Evolutionary conservation across 1,140 invertebrate genomes (phyloP).

Genomic region (Heliconius nattereri): DNA sequence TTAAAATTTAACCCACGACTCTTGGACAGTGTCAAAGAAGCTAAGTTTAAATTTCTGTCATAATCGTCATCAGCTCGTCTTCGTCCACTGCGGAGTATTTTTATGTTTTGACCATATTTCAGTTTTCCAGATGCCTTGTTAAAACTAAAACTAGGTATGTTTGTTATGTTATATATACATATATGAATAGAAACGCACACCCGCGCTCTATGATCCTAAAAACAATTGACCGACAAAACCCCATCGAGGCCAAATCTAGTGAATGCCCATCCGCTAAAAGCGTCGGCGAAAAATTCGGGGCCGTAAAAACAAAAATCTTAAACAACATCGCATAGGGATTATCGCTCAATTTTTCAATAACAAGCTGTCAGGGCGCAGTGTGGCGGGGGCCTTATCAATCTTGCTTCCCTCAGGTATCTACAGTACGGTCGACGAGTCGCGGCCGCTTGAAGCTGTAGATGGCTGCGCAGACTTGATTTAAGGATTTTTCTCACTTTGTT

Average conservation of each 20-base stretch:
- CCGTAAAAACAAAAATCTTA: constrained; percentile 63
- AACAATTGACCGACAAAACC: constrained; percentile 15
- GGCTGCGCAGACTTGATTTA: too few relatives aligned
- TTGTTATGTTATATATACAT: not conserved
- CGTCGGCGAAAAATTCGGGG: constrained; percentile 44
- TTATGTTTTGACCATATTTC: too few relatives aligned
- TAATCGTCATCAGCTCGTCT: too few relatives aligned
- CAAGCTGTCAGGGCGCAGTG: constrained; percentile 66
- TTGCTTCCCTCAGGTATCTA: constrained; percentile 63
- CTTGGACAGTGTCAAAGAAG: too few relatives aligned
- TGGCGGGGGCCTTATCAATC: constrained; percentile 69
- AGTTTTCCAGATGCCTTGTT: not conserved
- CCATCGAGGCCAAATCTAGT: constrained; percentile 46
- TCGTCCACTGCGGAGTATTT: too few relatives aligned
- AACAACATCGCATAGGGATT: constrained; percentile 67
- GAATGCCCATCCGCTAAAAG: constrained; percentile 52
- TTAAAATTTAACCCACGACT: too few relatives aligned
- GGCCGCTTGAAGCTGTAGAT: too few relatives aligned
- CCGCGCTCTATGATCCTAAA: not conserved
- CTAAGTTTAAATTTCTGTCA: too few relatives aligned
- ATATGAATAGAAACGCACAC: not conserved
- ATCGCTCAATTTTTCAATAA: constrained; percentile 79
- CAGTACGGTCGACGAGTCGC: too few relatives aligned
- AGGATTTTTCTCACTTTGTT: too few relatives aligned
- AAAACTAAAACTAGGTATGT: not conserved